Conservation (phyloP, 1,140 invertebrate genomes). For the Phenacoccus solenopsis region DNA sequence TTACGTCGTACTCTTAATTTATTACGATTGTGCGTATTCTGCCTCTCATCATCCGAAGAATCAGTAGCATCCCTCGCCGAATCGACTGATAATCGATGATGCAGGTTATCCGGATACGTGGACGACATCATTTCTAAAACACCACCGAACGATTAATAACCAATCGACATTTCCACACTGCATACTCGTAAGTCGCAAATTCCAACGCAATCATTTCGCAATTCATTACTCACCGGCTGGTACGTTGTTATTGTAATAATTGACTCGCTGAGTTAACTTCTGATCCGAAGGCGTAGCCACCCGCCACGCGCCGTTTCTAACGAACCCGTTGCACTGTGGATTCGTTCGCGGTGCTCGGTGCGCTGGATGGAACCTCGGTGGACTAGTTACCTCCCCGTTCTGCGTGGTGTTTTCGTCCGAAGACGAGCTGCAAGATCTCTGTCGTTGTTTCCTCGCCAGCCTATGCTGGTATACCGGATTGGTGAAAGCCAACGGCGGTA, state of each 20-base stretch:
- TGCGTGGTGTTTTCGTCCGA: constrained; percentile 28
- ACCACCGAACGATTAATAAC: background rate
- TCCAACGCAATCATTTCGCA: no score
- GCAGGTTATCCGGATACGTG: constrained; percentile 29
- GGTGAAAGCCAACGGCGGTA: constrained; percentile 65
- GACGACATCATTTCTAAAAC: background rate
- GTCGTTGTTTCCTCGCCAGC: constrained; percentile 30
- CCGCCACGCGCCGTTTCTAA: background rate
- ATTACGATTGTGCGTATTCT: constrained; percentile 34
- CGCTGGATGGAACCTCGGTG: constrained; percentile 26
- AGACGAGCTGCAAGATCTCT: constrained; percentile 31
- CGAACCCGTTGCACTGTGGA: constrained; percentile 26
- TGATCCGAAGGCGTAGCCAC: background rate
- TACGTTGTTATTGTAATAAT: constrained; percentile 1
- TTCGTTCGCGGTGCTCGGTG: constrained; percentile 28
- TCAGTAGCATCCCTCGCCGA: constrained; percentile 55
- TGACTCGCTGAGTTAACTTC: background rate
- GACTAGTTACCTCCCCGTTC: constrained; percentile 25
- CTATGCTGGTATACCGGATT: constrained; percentile 72
- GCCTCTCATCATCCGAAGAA: constrained; percentile 38
- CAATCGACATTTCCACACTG: no score
- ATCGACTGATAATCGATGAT: constrained; percentile 53
- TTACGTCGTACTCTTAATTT: constrained; percentile 39
- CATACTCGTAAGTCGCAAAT: no score
- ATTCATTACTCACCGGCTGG: background rate